Evolutionary conservation across 2,888 invertebrate genomes (phyloP), one percentile per base, ranked within the genome.

Genomic region (Aproaerema taeniolella): DNA sequence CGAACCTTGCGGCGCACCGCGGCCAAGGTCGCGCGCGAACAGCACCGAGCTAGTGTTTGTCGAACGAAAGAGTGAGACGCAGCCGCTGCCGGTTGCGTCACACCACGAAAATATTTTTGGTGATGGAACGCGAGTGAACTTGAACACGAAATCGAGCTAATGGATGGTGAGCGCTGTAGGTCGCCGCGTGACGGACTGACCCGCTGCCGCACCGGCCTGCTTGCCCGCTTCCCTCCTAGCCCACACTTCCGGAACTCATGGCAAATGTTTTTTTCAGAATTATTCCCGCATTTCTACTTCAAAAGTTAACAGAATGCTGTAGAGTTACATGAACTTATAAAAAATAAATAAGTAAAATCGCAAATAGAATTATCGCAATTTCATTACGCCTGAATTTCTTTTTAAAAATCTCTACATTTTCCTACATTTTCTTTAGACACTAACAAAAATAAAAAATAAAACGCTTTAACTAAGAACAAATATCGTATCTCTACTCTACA

Each of bases 1-100:
- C 88, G 91, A 91, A 92, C 93, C 93, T 93, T 93, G 93, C 92
- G 92, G 92, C 92, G 91, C 92, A 90, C 92, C 90, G 92, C 92
- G 90, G 92, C 91, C 91, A 91, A 90, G 91, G 91, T 90, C 90
- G 90, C 77, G 80, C 80, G 87, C 72, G 82, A 82, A 73, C 79
- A 74, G 75, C 67, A 61, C 72, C 68, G 83, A 81, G 67, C 61
- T 61, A 26, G 60, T 58, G 55, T 49, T 55, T 53, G 57, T 58
- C 53, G 57, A 58, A 61, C 62, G 80, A 66, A 66, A 65, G 79
- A 81, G 76, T 65, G 76, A 74, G 85, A 79, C 74, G 74, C 64
- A 66, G 64, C 55, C 59, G 63, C 53, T 65, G 63, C 56, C 61
- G 67, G 79, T 86, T 86, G 86, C 86, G 86, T 86, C 86, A 86